Percentiles rank a stretch among this genome's conserved stretches.
These are phyloP conservation scores for Phaethornis superciliosus DNA, from an alignment of 2,113 vertebrate genomes.

Conservation along the genomic window DNA sequence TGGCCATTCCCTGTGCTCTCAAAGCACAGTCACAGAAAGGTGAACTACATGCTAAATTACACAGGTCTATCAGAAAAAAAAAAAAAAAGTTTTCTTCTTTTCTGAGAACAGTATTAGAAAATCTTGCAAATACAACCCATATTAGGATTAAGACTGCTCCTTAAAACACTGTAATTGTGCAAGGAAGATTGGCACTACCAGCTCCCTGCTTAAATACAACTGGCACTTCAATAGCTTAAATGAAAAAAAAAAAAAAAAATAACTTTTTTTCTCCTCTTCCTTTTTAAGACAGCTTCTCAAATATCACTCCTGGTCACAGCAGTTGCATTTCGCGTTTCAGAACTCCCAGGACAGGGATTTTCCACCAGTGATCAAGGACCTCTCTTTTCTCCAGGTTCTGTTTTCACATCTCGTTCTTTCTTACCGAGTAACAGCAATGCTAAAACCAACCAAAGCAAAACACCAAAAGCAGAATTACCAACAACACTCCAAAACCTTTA, in stretches of 20 bases:
- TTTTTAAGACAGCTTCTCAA: neutral
- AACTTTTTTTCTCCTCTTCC: no score
- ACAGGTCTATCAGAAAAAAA: neutral
- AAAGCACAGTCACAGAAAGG: neutral
- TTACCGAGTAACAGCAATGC: neutral
- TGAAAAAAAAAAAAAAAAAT: rapidly evolving
- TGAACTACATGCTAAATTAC: neutral
- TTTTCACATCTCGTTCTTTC: neutral
- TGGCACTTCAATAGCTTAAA: neutral
- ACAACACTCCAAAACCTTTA: rapidly evolving
- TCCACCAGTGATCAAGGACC: neutral
- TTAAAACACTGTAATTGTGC: neutral
- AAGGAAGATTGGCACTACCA: neutral
- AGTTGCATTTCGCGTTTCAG: neutral
- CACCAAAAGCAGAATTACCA: neutral
- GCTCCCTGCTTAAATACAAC: neutral
- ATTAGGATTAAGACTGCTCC: rapidly evolving
- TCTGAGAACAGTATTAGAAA: neutral
- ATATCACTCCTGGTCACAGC: neutral
- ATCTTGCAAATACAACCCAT: neutral
- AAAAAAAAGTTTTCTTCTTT: neutral
- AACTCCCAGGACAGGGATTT: neutral
- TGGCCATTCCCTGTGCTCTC: neutral
- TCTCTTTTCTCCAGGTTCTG: neutral
- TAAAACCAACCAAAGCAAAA: neutral